A percentile compares a stretch with the other conserved stretches of the same genome.
These are phyloP conservation scores for Doris montereyensis DNA, from an alignment of 2,888 invertebrate genomes.

Conservation along the genomic window DNA sequence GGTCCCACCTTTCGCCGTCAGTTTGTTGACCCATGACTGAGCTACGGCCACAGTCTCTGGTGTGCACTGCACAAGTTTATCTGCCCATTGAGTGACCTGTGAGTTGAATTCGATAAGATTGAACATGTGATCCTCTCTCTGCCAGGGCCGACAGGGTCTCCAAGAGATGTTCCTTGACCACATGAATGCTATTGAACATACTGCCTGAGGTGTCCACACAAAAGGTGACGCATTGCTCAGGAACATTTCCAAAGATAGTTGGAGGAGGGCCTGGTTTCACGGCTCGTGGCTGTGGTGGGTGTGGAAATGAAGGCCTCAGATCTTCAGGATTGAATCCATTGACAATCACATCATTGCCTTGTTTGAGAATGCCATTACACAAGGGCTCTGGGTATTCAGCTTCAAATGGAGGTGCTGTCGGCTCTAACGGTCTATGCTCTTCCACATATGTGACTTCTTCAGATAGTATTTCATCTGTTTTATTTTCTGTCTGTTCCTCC, in stretches of 20 bases:
- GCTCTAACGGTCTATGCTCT: neutral
- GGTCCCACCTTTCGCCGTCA: slow-evolving; percentile 70
- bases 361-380: too few species aligned
- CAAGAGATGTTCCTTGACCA: slow-evolving; percentile 69
- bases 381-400: too few species aligned
- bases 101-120: slow-evolving; percentile 72
- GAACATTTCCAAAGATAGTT: slow-evolving; percentile 67
- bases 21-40: slow-evolving; percentile 65
- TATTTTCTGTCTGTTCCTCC: neutral
- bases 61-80: slow-evolving; percentile 70
- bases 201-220: slow-evolving; percentile 73
- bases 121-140: slow-evolving; percentile 58
- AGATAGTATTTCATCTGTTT: neutral
- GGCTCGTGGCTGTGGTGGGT: neutral
- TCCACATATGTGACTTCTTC: neutral
- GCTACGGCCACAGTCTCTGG: slow-evolving; percentile 70
- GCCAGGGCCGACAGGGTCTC: slow-evolving; percentile 65
- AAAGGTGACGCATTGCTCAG: slow-evolving; percentile 69
- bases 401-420: neutral
- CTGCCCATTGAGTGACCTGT: slow-evolving; percentile 71
- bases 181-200: slow-evolving; percentile 68
- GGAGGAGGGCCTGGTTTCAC: slow-evolving; percentile 50
- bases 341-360: too few species aligned
- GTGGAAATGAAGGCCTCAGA: too few species aligned
- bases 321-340: neutral